Evolutionary conservation across 2,888 invertebrate genomes (phyloP), one percentile per base, ranked within the genome.

Genomic region (Dorcus parallelipipedus): DNA sequence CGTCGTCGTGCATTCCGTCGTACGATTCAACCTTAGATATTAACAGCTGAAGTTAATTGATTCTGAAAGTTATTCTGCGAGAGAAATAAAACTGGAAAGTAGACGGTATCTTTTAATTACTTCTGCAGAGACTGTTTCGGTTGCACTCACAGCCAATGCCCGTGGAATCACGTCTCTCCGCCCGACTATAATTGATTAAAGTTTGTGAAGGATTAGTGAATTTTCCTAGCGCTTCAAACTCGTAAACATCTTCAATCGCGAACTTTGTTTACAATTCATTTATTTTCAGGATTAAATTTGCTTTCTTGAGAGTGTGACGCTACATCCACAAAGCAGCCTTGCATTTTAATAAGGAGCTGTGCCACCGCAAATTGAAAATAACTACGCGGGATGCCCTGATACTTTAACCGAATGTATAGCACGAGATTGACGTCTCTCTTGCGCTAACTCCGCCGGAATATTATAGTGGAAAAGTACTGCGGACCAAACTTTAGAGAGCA

Each of bases 261-360:
- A 60, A 64, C 63, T 62, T 63, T 68, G 66, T 68, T 66, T 68
- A 64, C 64, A 68, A 66, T 68, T 68, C 64, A 67, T 67, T 68
- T 68, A 64, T 54, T 60, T 59, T 55, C 49, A 39, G 54, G 61
- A 66, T 63, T 66, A 61, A 64, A 61, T 63, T 62, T 62, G 59
- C 49, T 58, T 54, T 39, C 45, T 54, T 41, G 47, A 54, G 54
- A 52, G 57, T 55, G 52, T 52, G 55, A 40, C 55, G 51, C 52
- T 39, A 42, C 42, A 17, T 42, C 17, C 42, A 17, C 17, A 14
- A 14, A 14, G 51, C 59, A 54, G 26, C 54, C 51, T 52, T 55
- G 40, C 52, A 54, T 59, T 59, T 45, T 52, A 43, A 14, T 20
- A 23, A 49, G 26, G 38, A 17, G 23, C 20, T 17, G 3, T 38